Evolutionary conservation across 2,888 invertebrate genomes (phyloP).

Genomic region (Sesia apiformis): DNA sequence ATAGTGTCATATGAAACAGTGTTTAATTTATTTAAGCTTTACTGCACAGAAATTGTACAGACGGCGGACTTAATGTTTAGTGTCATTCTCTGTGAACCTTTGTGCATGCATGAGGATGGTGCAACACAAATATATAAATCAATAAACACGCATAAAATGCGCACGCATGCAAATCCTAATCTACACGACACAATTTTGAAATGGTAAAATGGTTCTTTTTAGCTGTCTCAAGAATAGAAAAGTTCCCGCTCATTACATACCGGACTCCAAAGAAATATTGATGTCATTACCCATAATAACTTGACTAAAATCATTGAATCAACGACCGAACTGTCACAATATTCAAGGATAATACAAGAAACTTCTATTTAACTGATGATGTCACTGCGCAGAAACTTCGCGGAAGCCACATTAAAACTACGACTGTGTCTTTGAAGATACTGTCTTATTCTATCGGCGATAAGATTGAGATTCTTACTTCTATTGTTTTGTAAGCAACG

Average conservation of each 20-base stretch:
- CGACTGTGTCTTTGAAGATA: neutral
- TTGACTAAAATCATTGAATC: slow-evolving; percentile 8
- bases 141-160: too few species aligned
- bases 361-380: slow-evolving; percentile 8
- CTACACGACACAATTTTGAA: too few species aligned
- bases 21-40: too few species aligned
- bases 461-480: neutral
- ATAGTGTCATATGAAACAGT: too few species aligned
- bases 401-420: too few species aligned
- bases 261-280: slow-evolving; percentile 2
- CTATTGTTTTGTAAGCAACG: neutral
- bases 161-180: too few species aligned
- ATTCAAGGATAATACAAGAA: slow-evolving; percentile 4
- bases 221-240: neutral
- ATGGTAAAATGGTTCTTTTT: too few species aligned
- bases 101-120: too few species aligned
- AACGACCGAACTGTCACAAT: slow-evolving; percentile 3
- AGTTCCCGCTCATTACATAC: neutral
- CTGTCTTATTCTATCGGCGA: neutral
- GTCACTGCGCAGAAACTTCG: slow-evolving; percentile 5
- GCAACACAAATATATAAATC: too few species aligned
- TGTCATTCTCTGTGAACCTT: too few species aligned
- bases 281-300: slow-evolving; percentile 1
- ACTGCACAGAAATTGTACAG: too few species aligned
- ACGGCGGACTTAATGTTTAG: too few species aligned